These are phyloP conservation scores for Nasonia oneida DNA, from an alignment of 2,888 invertebrate species.

Conservation along the genomic window DNA sequence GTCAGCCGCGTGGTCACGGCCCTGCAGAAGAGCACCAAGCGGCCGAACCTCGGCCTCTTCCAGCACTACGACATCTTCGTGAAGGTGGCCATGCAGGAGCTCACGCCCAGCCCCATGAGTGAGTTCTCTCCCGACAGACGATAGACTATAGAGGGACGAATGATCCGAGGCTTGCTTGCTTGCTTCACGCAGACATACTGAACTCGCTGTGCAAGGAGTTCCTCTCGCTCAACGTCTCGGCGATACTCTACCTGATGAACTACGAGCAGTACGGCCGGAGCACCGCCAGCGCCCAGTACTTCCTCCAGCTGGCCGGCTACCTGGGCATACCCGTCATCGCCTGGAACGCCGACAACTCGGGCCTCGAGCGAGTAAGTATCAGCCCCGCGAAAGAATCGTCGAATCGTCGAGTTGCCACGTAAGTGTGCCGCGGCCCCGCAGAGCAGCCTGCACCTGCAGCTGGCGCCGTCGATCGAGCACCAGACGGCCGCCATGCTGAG, in stretches of 20 bases:
- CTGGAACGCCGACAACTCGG: slow-evolving; percentile 99
- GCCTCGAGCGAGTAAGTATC: slow-evolving; percentile 82
- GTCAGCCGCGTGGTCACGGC: slow-evolving; percentile 82
- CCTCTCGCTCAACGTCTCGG: slow-evolving; percentile 92
- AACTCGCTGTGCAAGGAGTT: slow-evolving; percentile 94
- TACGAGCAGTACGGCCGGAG: slow-evolving; percentile 96
- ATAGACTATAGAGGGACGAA: too few relatives aligned
- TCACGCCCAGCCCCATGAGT: slow-evolving; percentile 90
- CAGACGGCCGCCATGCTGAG: slow-evolving; percentile 98
- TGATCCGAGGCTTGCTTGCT: too few relatives aligned
- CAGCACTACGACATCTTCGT: slow-evolving; percentile 86
- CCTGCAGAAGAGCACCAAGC: slow-evolving; percentile 81
- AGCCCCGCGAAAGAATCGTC: neutral
- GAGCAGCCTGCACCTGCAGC: slow-evolving; percentile 93
- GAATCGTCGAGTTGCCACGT: neutral
- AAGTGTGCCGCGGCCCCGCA: slow-evolving; percentile 72
- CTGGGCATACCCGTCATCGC: slow-evolving; percentile 97
- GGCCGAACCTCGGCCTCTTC: slow-evolving; percentile 84
- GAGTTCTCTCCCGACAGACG: slow-evolving; percentile 74
- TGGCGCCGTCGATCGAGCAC: slow-evolving; percentile 98
- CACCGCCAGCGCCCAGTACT: slow-evolving; percentile 96
- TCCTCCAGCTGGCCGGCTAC: slow-evolving; percentile 95
- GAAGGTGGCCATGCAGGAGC: slow-evolving; percentile 86
- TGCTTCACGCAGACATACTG: slow-evolving; percentile 85
- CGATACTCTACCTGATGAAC: slow-evolving; percentile 96